phyloP scores from a whole-genome alignment of 1,140 invertebrate species.

The Cydia pomonella region DNA sequence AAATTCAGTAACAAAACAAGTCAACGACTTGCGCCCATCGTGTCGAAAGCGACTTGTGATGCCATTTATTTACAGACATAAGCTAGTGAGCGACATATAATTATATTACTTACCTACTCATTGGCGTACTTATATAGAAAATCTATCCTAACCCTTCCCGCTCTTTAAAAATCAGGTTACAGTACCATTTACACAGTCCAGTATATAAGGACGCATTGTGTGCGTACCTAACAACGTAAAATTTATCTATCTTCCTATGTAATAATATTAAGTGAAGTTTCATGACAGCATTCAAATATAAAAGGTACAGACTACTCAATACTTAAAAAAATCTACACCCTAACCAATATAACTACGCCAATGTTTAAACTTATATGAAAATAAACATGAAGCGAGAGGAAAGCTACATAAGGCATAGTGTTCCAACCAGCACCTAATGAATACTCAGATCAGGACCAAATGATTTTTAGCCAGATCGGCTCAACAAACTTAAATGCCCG shows the following conservation, averaged over 20 bases:
- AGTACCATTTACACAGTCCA: neutral
- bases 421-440: slow-evolving; percentile 35
- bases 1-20: slow-evolving; percentile 60
- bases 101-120: slow-evolving; percentile 36
- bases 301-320: neutral
- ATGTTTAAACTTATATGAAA: slow-evolving; percentile 14
- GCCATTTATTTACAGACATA: slow-evolving; percentile 69
- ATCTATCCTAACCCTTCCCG: neutral
- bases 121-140: slow-evolving; percentile 19
- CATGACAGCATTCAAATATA: neutral
- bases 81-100: slow-evolving; percentile 40
- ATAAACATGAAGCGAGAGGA: slow-evolving; percentile 25
- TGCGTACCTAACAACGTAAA: too few species aligned
- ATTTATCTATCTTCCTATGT: too few species aligned
- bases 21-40: slow-evolving; percentile 42
- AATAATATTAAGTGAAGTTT: neutral
- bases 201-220: neutral
- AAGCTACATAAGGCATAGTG: slow-evolving; percentile 39
- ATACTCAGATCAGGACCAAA: slow-evolving; percentile 35
- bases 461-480: slow-evolving; percentile 15
- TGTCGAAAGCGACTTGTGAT: slow-evolving; percentile 63
- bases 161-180: neutral
- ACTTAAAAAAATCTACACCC: neutral
- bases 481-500: slow-evolving; percentile 21
- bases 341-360: neutral